Base-by-base conservation (phyloP, 2,888 invertebrate species). In the Labia minor region DNA sequence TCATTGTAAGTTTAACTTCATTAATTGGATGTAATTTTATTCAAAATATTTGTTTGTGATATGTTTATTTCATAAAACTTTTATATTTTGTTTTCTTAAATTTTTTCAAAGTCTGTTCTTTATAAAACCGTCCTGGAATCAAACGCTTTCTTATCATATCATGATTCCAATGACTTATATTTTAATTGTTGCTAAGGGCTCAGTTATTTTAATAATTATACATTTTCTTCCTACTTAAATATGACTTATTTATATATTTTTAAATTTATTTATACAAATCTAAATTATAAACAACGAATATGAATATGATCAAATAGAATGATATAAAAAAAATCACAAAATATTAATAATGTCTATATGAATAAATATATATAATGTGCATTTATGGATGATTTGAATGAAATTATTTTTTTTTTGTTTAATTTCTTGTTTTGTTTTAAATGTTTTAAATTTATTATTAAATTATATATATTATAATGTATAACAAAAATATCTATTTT, bases 111-210 rank as follows among this genome's bases (percentile, higher is more conserved):
- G n/a, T 49, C 3, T 49, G 2, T 49, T 16, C 3, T 49, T 49
- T 49, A 49, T n/a, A 49, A 16, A n/a, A 49, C 49, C 49, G 49
- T 49, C 49, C 49, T 49, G n/a, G 49, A 49, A 49, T 49, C 49
- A 49, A 49, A 49, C 16, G 14, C n/a, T 49, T 49, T 49, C 49
- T 3, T 49, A 16, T 11, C 49, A 16, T 8, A 10, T 49, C 16
- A 11, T 16, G 49, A 49, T 49, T 49, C 49, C 14, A 49, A n/a
- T n/a, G 49, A 3, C 49, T 49, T 49, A 14, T 49, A 16, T 49
- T 14, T 49, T 49, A 49, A 49, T 49, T 49, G 14, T 49, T 10
- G 14, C 16, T 49, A n/a, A n/a, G 14, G 16, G 3, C 16, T 49
- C 16, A 49, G 14, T 49, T 49, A n/a, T 3, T 49, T 49, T 49